phyloP scores from a whole-genome alignment of 2,113 vertebrate species.

The Onychostoma macrolepis region DNA sequence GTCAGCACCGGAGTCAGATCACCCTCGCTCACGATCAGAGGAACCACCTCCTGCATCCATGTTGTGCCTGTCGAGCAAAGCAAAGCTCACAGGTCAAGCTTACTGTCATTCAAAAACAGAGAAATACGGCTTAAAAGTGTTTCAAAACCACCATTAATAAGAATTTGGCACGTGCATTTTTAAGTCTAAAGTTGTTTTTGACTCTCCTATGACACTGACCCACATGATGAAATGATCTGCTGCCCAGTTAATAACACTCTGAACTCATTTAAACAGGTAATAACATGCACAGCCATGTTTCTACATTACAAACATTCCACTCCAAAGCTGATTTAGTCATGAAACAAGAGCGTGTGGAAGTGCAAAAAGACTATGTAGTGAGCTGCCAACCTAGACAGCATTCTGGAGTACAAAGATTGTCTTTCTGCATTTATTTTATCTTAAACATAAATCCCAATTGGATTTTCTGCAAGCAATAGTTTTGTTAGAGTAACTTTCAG shows the following conservation, averaged over 20 bases:
- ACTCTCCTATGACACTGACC: too few species aligned
- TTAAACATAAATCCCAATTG: background rate
- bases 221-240: background rate
- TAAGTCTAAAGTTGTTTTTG: too few species aligned
- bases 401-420: background rate
- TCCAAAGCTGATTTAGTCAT: background rate
- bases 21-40: conserved; percentile 71
- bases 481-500: background rate
- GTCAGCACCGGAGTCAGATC: conserved; percentile 69
- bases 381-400: background rate
- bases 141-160: too few species aligned
- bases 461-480: background rate
- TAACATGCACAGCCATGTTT: background rate
- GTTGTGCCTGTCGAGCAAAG: conserved; percentile 68
- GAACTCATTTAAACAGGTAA: background rate
- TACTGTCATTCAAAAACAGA: background rate
- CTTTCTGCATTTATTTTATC: background rate
- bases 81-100: background rate
- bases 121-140: background rate
- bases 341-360: background rate
- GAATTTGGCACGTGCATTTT: too few species aligned
- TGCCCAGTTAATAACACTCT: background rate
- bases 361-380: background rate
- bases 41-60: conserved; percentile 78
- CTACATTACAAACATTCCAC: background rate